Evolutionary conservation across 2,113 vertebrate species (phyloP).

Genomic region (Sterrhoptilus dennistouni): DNA sequence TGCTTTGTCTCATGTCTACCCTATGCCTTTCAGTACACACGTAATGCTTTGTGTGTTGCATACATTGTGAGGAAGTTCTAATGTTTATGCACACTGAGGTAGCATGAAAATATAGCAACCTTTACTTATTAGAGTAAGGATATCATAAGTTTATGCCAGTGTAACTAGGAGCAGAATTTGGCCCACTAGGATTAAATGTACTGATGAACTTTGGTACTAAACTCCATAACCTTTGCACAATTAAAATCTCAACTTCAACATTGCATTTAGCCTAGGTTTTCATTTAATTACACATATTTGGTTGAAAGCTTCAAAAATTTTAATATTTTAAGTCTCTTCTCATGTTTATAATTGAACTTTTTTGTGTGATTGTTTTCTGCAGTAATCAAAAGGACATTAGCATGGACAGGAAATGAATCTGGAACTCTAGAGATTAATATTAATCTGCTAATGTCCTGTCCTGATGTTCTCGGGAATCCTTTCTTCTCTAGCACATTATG

Average conservation of each 20-base stretch:
- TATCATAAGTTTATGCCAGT: background rate
- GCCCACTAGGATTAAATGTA: background rate
- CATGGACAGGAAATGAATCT: conserved; percentile 78
- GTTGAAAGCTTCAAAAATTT: conserved; percentile 73
- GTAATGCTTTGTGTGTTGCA: background rate
- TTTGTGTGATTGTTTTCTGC: conserved; percentile 73
- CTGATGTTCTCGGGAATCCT: conserved; percentile 68
- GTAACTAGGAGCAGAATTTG: background rate
- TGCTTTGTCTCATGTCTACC: background rate
- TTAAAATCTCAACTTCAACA: conserved; percentile 66
- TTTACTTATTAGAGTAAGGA: background rate
- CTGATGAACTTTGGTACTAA: conserved; percentile 51
- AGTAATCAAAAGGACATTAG: conserved; percentile 78
- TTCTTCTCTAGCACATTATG: conserved; percentile 66
- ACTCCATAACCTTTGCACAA: conserved; percentile 55
- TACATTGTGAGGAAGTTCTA: background rate
- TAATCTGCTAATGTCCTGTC: conserved; percentile 79
- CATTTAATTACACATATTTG: conserved; percentile 75
- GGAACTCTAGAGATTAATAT: conserved; percentile 79
- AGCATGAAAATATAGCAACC: background rate
- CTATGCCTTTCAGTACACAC: background rate
- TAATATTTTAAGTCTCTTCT: conserved; percentile 80
- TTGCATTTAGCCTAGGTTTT: conserved; percentile 67
- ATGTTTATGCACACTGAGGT: background rate
- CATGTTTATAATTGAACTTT: conserved; percentile 72